These are phyloP conservation scores for Tanypteryx hageni DNA, from an alignment of 2,888 invertebrate genomes.

Conservation along the genomic window DNA sequence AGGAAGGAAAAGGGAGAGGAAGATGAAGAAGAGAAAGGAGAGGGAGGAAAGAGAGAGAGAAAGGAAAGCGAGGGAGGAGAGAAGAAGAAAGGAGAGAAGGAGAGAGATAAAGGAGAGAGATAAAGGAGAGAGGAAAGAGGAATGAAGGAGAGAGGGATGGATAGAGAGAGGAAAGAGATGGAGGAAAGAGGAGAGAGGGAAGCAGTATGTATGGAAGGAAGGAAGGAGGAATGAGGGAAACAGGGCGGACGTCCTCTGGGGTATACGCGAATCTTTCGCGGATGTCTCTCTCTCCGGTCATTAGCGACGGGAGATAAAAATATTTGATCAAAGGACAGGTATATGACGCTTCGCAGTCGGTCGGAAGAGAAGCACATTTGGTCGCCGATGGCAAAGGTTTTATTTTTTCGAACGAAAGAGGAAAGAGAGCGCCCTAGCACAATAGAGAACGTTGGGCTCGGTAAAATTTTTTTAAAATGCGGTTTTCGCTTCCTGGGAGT, in stretches of 20 bases:
- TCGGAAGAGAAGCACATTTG: not conserved
- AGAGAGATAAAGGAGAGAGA: not conserved
- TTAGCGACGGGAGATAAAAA: conserved; percentile 22
- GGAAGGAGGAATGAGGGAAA: not conserved
- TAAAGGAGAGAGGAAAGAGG: not conserved
- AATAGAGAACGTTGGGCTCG: not conserved
- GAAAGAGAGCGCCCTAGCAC: not conserved
- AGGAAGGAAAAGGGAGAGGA: not conserved
- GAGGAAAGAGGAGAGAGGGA: not conserved
- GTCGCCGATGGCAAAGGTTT: not conserved
- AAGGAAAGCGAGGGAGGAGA: not conserved
- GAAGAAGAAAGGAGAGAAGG: no score
- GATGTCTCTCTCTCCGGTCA: not conserved
- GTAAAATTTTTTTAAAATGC: not conserved
- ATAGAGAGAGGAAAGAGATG: not conserved
- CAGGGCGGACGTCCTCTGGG: conserved; percentile 13
- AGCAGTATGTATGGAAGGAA: not conserved
- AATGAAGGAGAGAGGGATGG: not conserved
- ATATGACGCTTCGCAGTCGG: conserved; percentile 7
- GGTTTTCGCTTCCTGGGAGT: not conserved
- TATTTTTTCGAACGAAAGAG: not conserved
- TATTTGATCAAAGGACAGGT: conserved; percentile 26
- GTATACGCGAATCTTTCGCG: not conserved
- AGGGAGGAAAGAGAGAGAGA: not conserved
- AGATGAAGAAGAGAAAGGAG: not conserved